Percentiles rank a stretch among this genome's conserved stretches.
These are phyloP conservation scores for Apeltes quadracus DNA, from an alignment of 2,113 vertebrate genomes.

Conservation along the genomic window DNA sequence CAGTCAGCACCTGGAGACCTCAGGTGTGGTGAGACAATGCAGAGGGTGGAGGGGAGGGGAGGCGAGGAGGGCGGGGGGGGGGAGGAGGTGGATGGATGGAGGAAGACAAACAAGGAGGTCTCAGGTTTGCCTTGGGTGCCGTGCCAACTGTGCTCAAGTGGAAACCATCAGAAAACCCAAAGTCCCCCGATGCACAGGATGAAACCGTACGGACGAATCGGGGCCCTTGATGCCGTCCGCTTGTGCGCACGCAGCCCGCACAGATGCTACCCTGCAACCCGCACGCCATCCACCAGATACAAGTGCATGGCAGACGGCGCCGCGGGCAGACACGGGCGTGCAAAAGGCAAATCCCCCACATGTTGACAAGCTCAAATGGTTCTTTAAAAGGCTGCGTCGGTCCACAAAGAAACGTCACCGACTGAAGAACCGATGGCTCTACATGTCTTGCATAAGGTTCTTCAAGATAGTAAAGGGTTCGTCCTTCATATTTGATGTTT, in stretches of 20 bases:
- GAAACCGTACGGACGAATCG: conserved; percentile 58
- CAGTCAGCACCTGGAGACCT: conserved; percentile 37
- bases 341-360: conserved; percentile 45
- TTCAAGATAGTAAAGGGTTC: too few relatives aligned
- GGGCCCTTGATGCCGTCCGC: conserved; percentile 46
- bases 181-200: conserved; percentile 32
- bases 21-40: conserved; percentile 57
- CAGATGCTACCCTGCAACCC: conserved; percentile 59
- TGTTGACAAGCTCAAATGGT: conserved; percentile 32
- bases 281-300: conserved; percentile 39
- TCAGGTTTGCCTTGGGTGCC: conserved; percentile 33
- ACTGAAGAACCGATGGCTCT: too few relatives aligned
- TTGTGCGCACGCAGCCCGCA: conserved; percentile 34
- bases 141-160: conserved; percentile 58
- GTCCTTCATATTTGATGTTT: too few relatives aligned
- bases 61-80: conserved; percentile 10
- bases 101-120: conserved; percentile 38
- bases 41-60: conserved; percentile 7
- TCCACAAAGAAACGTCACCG: too few relatives aligned
- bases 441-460: too few relatives aligned
- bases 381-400: too few relatives aligned
- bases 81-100: background rate
- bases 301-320: conserved; percentile 48
- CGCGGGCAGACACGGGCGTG: conserved; percentile 41
- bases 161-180: conserved; percentile 42